Evolutionary conservation across 2,797 vertebrate genomes (phyloP), one percentile per base, ranked within the genome.

Genomic region (Falco biarmicus): DNA sequence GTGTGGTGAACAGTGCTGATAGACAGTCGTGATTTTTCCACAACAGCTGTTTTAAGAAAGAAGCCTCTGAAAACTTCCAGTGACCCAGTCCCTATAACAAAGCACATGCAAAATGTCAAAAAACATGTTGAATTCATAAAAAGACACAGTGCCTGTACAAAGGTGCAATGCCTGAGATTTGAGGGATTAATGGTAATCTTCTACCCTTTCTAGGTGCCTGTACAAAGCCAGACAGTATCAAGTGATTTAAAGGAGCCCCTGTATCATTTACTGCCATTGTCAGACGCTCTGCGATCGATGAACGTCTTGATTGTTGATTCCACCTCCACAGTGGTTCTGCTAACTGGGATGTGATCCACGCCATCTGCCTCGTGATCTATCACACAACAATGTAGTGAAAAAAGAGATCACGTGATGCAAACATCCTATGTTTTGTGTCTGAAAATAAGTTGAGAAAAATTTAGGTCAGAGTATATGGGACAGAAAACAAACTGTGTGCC

Each of bases 261-360:
- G 3, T 28, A 24, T 41, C 4, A 3, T 13, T 47, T 43, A n/a
- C 2, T 51, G 4, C 19, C 0, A 0, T 71, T 47, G 48, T 65
- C 1, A 24, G 32, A 57, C 25, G 13, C 13, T 48, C 37, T 45
- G n/a, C 13, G 59, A 51, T 17, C 0, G 17, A 54, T n/a, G 25
- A 92, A 37, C 53, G 13, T 53, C 25, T 45, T 37, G 10, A 48
- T 16, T 57, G 47, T 31, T 78, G 32, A 29, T 74, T 93, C 68
- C 51, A 47, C 4, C 14, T 73, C 41, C 2, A 0, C 2, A 20
- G 24, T 4, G 25, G n/a, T 78, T 90, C 60, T 73, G 57, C 29
- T 75, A 71, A 50, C 1, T 56, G 53, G 48, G 53, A 50, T 61
- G 48, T 19, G 34, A 66, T 41, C 78, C 17, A 3, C 0, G 0